Evolutionary conservation across 2,888 invertebrate species (phyloP), one percentile per base, ranked within the genome.

Genomic region (Rotaria macrura): DNA sequence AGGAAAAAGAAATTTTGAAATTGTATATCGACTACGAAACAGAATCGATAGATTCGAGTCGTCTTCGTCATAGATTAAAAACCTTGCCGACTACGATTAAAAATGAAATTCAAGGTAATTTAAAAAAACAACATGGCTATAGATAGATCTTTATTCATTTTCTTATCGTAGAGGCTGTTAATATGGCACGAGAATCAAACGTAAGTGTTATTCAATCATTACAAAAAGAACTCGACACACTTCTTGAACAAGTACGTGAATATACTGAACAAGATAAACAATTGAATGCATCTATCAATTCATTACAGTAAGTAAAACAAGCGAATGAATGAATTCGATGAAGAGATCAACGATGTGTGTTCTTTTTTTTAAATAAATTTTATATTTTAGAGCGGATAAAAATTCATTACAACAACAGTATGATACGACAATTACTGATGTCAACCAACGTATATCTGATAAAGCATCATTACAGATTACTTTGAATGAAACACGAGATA

Each of bases 381-480:
- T 85, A 14, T 20, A 84, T 85, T 86, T n/a, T 84, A 91, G 91
- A 49, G 90, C 91, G 34, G 89, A 90, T 87, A 87, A 89, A 87
- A 90, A 90, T 83, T 87, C 88, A 34, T 88, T 90, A n/a, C 87
- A 89, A 85, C 88, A 89, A 83, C 88, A 89, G 85, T 90, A 90
- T 88, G 90, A 90, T 87, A 89, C 90, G 84, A 89, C 90, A 79
- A 90, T 91, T 57, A 89, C 89, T 25, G 89, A 89, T 85, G 88
- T 91, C 23, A 91, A 91, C 87, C 89, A 90, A 86, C 87, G 89
- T 74, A 89, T 91, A 89, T 89, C 90, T 54, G 90, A 90, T 85
- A 91, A 91, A 87, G 91, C 91, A 38, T 88, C 88, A 89, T 90
- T 87, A 88, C 91, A 90, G 88, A 91, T 91, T 84, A 88, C 88